Evolutionary conservation across 1,140 invertebrate genomes (phyloP).

Genomic region (Rhagoletis zephyria): DNA sequence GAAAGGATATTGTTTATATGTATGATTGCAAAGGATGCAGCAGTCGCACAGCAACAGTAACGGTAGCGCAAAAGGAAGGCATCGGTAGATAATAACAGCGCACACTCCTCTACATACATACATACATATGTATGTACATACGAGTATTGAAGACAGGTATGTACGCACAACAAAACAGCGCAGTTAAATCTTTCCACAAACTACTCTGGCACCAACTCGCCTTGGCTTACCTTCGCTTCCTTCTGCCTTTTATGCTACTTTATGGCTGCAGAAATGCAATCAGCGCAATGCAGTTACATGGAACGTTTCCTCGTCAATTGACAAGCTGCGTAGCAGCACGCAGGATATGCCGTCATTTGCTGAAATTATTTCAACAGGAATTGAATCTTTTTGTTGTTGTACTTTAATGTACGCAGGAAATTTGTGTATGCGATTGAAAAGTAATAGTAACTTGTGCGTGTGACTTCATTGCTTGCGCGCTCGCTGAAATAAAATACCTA

Average conservation of each 20-base stretch:
- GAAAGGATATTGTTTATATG: neutral
- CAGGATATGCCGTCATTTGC: neutral
- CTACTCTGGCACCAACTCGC: neutral
- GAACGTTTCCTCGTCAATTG: conserved; percentile 10
- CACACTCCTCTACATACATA: neutral
- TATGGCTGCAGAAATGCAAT: conserved; percentile 42
- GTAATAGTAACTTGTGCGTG: neutral
- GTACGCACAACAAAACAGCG: neutral
- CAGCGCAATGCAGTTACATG: conserved; percentile 34
- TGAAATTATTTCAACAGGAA: no score
- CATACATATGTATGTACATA: neutral
- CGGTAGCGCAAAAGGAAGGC: neutral
- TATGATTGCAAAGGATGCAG: neutral
- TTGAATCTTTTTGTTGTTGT: neutral
- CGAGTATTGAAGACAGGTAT: neutral
- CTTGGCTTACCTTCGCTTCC: neutral
- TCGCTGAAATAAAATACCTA: neutral
- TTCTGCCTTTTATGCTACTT: neutral
- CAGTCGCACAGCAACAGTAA: conserved; percentile 3
- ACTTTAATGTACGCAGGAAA: neutral
- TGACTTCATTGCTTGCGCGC: neutral
- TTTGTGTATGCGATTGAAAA: neutral
- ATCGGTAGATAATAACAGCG: no score
- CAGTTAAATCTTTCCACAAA: neutral
- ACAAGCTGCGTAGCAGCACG: neutral